Conservation (phyloP, 2,113 vertebrate species). For the Manacus vitellinus region DNA sequence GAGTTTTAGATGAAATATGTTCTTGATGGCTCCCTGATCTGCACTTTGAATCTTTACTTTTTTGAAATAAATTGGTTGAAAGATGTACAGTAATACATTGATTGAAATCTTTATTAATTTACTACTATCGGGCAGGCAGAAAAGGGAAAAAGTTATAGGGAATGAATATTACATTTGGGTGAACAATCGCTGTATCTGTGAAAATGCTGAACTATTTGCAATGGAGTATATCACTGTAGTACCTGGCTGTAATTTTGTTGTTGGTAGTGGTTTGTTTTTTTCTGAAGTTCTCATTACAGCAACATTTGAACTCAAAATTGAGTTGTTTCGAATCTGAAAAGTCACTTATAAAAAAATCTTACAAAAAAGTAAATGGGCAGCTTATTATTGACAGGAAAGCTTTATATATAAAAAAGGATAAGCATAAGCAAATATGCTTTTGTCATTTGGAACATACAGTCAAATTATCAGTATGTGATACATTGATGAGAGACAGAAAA, state of each 20-base stretch:
- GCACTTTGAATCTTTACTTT: background rate
- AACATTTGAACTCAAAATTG: background rate
- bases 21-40: background rate
- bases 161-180: background rate
- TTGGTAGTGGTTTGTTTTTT: background rate
- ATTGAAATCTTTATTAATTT: background rate
- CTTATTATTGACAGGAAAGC: background rate
- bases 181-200: background rate
- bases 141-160: background rate
- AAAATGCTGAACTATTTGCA: background rate
- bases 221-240: accelerated
- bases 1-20: background rate
- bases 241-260: background rate
- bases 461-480: background rate
- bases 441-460: background rate
- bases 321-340: background rate
- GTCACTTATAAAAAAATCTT: background rate
- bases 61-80: background rate
- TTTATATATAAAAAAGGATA: background rate
- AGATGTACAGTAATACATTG: background rate
- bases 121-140: background rate
- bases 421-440: background rate
- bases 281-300: background rate
- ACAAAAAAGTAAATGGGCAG: background rate
- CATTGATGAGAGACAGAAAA: background rate